Evolutionary conservation across 1,140 invertebrate genomes (phyloP), one percentile per base, ranked within the genome.

Genomic region (Caerostris darwini): DNA sequence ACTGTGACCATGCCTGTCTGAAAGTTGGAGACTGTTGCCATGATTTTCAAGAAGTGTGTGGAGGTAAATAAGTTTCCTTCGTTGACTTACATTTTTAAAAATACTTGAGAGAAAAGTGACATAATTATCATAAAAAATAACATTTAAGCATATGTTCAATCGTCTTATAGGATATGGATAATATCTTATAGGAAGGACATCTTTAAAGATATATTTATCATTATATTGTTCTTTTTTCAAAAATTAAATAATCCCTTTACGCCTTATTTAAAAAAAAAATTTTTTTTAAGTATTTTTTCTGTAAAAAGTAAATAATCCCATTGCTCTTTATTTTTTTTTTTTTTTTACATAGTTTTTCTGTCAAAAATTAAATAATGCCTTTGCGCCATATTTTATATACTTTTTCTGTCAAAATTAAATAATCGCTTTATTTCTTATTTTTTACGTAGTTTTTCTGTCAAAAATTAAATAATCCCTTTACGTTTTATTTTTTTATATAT

Each of bases 1-100:
- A 98, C 95, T 98, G 98, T 96, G 98, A 98, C 96, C 98, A 98
- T 95, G 98, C 98, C 56, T 98, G 98, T 95, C 96, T 98, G 95
- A 98, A 98, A 95, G 96, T 98, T 7, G 98, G 98, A 64, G 98
- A 98, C 95, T 98, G 98, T 96, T 98, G 98, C 96, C 96, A 97
- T 3, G 98, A 98, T 95, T 98, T 98, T 95, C 97, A 98, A 95
- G 97, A 98, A 94, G 97, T 98, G 93, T 98, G 98, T 95, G 97
- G 98, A 96, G 98, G 98, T 98, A 96, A 58, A 56, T 7, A 19
- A 10, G 5, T 59, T 54, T 50, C 53, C 10, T 50, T 19, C 50
- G 7, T 34, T 2, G 50, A 34, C n/a, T 8, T 77, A 7, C 17
- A 64, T 0, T 50, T 77, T 6, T 19, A 50, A n/a, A 7, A 7